phyloP scores from a whole-genome alignment of 2,113 vertebrate species.

The Oxyura jamaicensis region DNA sequence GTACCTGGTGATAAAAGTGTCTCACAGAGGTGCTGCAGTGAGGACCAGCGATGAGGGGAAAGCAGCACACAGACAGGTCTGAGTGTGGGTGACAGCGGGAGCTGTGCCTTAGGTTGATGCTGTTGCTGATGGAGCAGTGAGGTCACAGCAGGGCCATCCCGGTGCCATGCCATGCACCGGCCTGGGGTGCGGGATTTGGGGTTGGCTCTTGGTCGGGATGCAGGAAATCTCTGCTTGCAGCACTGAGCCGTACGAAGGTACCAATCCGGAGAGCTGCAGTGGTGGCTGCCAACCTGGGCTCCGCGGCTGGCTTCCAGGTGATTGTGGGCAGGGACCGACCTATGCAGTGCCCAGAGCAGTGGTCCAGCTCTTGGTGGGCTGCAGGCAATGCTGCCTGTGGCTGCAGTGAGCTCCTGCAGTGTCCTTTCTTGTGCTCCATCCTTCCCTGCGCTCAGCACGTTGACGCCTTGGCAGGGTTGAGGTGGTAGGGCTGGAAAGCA shows the following conservation, averaged over 20 bases:
- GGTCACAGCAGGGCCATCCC: neutral
- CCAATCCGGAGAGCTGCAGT: neutral
- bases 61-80: neutral
- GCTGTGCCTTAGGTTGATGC: neutral
- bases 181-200: neutral
- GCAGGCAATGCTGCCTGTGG: neutral
- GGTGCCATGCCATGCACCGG: neutral
- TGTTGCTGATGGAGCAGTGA: neutral
- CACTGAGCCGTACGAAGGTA: neutral
- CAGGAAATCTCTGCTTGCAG: neutral
- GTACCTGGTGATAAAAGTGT: neutral
- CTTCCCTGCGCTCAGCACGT: neutral
- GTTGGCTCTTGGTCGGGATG: neutral
- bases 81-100: neutral
- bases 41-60: neutral
- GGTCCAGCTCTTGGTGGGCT: neutral
- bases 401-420: neutral
- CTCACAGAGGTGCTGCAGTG: neutral
- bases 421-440: neutral
- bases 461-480: neutral
- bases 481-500: neutral
- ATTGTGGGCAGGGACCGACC: neutral
- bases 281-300: neutral
- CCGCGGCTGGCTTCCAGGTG: neutral
- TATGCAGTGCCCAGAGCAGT: neutral